Evolutionary conservation across 2,888 invertebrate species (phyloP).

Genomic region (Tenodera sinensis): DNA sequence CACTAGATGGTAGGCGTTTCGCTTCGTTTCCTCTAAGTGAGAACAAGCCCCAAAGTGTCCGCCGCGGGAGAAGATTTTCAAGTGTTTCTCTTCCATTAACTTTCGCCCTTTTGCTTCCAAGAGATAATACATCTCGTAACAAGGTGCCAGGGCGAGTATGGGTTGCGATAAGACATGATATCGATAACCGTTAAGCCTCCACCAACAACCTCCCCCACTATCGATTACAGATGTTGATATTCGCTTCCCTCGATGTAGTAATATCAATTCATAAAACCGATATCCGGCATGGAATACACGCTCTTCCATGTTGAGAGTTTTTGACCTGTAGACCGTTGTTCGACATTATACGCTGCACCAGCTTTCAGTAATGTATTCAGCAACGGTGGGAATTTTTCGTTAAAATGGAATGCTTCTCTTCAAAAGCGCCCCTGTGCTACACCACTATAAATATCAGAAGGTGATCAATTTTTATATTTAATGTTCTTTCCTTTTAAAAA

Average conservation of each 20-base stretch:
- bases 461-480: not conserved
- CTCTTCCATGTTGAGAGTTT: not conserved
- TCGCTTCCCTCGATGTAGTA: not conserved
- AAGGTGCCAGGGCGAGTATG: not conserved
- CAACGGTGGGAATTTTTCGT: not conserved
- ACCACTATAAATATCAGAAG: not conserved
- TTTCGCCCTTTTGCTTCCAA: not conserved
- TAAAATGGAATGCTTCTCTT: not conserved
- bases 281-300: not conserved
- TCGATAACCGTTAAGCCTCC: not conserved
- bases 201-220: not conserved
- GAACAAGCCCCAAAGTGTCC: not conserved
- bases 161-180: not conserved
- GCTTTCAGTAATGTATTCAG: not conserved
- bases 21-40: too few relatives aligned
- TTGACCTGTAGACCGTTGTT: not conserved
- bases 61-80: not conserved
- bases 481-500: too few relatives aligned
- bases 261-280: slow-evolving; percentile 6
- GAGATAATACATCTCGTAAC: not conserved
- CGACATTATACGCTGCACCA: not conserved
- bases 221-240: not conserved
- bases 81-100: slow-evolving; percentile 14
- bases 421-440: too few relatives aligned
- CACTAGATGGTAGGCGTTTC: too few relatives aligned